Base-by-base conservation (phyloP, 2,113 vertebrate genomes). In the Trichechus manatus region DNA sequence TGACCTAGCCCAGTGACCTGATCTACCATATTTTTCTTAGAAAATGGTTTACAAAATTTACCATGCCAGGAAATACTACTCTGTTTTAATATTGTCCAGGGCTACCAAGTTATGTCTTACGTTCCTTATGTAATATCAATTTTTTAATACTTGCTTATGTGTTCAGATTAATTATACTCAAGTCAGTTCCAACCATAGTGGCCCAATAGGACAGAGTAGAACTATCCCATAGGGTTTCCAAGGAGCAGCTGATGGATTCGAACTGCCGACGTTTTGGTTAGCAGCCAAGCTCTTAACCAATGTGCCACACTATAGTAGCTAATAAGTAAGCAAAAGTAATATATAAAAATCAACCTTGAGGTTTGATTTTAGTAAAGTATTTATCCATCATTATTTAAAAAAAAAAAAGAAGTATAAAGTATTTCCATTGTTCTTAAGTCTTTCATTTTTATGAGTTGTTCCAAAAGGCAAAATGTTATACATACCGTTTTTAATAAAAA, bases 311-410 rank as follows among this genome's bases (percentile, higher is more conserved):
- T 53, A 1, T n/a, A 31, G 11, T 42, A 75, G 56, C 83, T 39
- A 89, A 59, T 83, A 83, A 94, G 87, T 81, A 96, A 94, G 33
- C 1, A 17, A 96, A 97, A 95, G 88, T 74, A 29, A 14, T 59
- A 77, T n/a, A 82, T 95, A 19, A 81, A 89, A 92, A 29, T 87
- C 22, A 72, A 5, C 42, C 77, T 84, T 59, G 22, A 92, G 90
- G 33, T 39, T 96, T 87, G 0, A 6, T 72, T 87, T 84, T 92
- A 74, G 36, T 75, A 77, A 96, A 75, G 36, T 87, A 59, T 78
- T 91, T 91, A 93, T 31, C 59, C 7, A 82, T 78, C 29, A 33
- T 68, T 87, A 23, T 94, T 75, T 86, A 56, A 56, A 56, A 29
- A 20, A 29, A 20, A 53, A 64, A n/a, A 64, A 70, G 9, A 56